A percentile compares a stretch with the other conserved stretches of the same genome.
These are phyloP conservation scores for Sebastolobus altivelis DNA, from an alignment of 2,797 vertebrate species.

Conservation along the genomic window DNA sequence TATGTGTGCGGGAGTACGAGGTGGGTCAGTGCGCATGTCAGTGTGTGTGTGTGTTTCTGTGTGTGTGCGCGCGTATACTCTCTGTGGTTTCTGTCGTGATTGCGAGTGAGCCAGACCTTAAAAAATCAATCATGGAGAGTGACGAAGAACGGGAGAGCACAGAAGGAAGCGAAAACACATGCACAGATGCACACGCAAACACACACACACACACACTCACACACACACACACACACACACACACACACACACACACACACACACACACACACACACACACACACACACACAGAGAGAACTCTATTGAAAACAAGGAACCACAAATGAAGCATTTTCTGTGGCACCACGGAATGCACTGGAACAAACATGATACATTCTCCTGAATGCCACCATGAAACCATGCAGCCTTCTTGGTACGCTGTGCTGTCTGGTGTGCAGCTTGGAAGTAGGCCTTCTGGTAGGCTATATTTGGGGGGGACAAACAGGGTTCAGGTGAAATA, in stretches of 20 bases:
- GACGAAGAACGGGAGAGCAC: conserved; percentile 56
- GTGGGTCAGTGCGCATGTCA: conserved; percentile 1
- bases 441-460: conserved; percentile 29
- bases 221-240: background rate
- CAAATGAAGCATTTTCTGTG: conserved; percentile 42
- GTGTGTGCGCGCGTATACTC: conserved; percentile 11
- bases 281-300: conserved; percentile 13
- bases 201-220: conserved; percentile 24
- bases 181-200: conserved; percentile 13
- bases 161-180: conserved; percentile 31
- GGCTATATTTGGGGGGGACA: conserved; percentile 57
- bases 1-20: background rate
- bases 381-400: conserved; percentile 48
- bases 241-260: conserved; percentile 7
- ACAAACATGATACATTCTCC: conserved; percentile 48
- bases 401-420: conserved; percentile 22
- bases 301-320: conserved; percentile 39
- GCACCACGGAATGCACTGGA: conserved; percentile 34
- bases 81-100: conserved; percentile 40
- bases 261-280: conserved; percentile 18
- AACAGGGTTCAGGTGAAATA: conserved; percentile 67
- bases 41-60: background rate
- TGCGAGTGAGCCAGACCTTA: conserved; percentile 53
- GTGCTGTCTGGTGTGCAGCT: conserved; percentile 14
- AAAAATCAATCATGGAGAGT: conserved; percentile 75